phyloP scores from a whole-genome alignment of 2,113 vertebrate genomes.

The Scatophagus argus region DNA sequence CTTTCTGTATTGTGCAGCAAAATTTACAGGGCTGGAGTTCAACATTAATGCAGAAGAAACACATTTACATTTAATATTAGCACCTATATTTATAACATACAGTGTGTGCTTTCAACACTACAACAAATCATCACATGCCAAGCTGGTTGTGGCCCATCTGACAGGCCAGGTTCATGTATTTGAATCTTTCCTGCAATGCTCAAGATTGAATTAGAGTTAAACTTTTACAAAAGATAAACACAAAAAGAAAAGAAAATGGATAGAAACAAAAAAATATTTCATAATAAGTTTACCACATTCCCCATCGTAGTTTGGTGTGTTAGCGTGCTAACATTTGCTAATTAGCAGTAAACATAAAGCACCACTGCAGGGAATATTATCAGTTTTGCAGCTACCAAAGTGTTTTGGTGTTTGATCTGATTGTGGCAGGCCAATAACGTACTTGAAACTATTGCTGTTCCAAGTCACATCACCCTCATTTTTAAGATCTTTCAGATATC shows the following conservation, averaged over 20 bases:
- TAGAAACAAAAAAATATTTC: too few species aligned
- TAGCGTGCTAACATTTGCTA: neutral
- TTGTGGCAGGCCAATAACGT: too few species aligned
- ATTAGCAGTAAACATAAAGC: neutral
- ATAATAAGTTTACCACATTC: too few species aligned
- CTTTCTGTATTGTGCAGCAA: neutral
- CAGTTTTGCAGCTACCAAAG: neutral
- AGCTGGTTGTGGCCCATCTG: neutral
- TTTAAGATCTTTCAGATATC: too few species aligned
- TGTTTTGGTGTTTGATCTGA: neutral
- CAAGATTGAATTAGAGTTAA: neutral
- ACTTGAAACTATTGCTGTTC: too few species aligned
- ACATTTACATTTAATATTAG: conserved; percentile 3
- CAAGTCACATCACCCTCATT: too few species aligned
- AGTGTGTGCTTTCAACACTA: neutral
- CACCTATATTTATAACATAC: neutral
- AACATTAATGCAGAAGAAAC: neutral
- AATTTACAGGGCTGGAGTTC: neutral
- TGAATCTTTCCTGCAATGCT: neutral
- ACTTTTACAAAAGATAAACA: neutral
- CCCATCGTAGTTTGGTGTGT: neutral
- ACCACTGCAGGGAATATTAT: neutral
- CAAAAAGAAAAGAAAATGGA: too few species aligned
- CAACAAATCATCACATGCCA: neutral
- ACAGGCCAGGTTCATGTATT: neutral